Conservation (phyloP, 2,113 vertebrate genomes). For the Carlito syrichta region DNA sequence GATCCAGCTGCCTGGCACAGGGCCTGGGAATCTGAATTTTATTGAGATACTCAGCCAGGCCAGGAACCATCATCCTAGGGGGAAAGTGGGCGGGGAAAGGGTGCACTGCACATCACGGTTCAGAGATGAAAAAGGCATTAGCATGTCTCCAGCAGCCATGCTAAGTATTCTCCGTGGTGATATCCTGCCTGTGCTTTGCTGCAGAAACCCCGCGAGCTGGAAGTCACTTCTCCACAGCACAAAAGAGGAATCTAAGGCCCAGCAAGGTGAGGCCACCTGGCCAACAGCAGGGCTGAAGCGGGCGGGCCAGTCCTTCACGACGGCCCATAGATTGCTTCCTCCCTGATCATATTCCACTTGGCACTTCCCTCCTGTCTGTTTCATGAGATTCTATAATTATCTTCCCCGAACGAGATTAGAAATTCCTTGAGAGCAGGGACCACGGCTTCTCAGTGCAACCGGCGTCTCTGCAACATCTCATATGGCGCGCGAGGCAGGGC, state of each 20-base stretch:
- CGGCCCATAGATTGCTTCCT: background rate
- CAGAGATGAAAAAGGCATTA: background rate
- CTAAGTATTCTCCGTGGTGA: background rate
- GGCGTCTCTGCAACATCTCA: background rate
- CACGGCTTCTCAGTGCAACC: background rate
- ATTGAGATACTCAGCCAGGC: background rate
- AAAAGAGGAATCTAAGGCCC: background rate
- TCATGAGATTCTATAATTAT: slow-evolving; percentile 65
- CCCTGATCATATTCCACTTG: slow-evolving; percentile 30
- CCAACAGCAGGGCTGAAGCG: too few relatives aligned
- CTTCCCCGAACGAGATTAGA: slow-evolving; percentile 52
- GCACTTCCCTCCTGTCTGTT: slow-evolving; percentile 49
- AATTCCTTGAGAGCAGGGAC: slow-evolving; percentile 64
- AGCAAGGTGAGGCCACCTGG: background rate
- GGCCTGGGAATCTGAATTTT: background rate
- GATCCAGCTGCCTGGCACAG: background rate
- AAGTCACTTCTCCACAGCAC: background rate
- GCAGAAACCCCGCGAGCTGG: background rate
- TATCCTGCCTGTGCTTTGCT: background rate
- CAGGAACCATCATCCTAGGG: rapidly evolving
- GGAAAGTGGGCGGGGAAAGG: background rate
- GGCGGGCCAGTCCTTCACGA: background rate
- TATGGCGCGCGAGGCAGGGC: background rate
- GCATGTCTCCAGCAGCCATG: background rate
- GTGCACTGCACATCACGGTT: rapidly evolving